These are phyloP conservation scores for Gymnothorax reevesii DNA, from an alignment of 2,797 vertebrate genomes.

Conservation along the genomic window DNA sequence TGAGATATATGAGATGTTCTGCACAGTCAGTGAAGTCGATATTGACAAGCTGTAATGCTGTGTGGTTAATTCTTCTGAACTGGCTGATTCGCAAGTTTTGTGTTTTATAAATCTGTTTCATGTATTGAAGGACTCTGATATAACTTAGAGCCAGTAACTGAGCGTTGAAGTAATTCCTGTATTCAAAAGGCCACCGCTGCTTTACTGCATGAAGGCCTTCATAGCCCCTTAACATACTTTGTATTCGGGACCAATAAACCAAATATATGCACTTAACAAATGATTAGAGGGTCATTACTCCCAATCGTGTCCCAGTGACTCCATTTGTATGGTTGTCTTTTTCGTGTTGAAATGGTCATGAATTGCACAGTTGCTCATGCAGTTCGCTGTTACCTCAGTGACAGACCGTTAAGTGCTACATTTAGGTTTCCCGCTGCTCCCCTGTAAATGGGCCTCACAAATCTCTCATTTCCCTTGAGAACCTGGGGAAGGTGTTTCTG, in stretches of 20 bases:
- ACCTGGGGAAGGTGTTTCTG: not conserved
- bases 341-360: not conserved
- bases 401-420: not conserved
- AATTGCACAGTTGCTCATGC: not conserved
- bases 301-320: not conserved
- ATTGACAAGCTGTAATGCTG: too few relatives aligned
- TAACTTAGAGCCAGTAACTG: not conserved
- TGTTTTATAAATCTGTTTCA: not conserved
- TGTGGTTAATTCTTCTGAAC: too few relatives aligned
- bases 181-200: not conserved
- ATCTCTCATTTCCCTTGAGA: not conserved
- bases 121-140: not conserved
- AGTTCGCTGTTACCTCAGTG: not conserved
- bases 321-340: not conserved
- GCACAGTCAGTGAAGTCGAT: too few relatives aligned
- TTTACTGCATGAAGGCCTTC: not conserved
- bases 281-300: not conserved
- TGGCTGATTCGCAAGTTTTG: too few relatives aligned
- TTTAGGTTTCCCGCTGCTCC: not conserved
- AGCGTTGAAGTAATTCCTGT: not conserved
- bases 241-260: not conserved
- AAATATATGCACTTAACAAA: not conserved
- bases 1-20: too few relatives aligned
- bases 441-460: not conserved
- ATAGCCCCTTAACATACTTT: not conserved